A percentile compares a stretch with the other conserved stretches of the same genome.
Conservation (phyloP, 2,888 invertebrate genomes). For the Drosophila picticornis region DNA sequence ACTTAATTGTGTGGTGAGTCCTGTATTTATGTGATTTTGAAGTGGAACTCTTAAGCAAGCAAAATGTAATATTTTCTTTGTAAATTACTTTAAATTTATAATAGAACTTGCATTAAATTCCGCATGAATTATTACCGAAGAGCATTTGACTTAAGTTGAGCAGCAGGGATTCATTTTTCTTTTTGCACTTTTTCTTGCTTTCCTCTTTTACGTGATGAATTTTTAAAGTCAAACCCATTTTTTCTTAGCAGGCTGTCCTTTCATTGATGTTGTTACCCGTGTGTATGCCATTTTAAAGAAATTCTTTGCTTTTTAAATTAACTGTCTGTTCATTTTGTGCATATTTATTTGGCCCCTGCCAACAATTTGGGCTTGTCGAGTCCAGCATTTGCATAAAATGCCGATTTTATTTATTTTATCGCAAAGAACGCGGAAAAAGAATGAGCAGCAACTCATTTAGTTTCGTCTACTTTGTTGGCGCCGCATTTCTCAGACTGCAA, state of each 20-base stretch:
- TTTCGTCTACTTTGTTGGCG: slow-evolving; percentile 49
- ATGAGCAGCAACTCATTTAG: slow-evolving; percentile 49
- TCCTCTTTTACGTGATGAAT: slow-evolving; percentile 15
- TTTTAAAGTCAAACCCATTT: slow-evolving; percentile 7
- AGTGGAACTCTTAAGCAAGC: background rate
- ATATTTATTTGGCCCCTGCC: slow-evolving; percentile 51
- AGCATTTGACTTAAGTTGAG: background rate
- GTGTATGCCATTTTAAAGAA: background rate
- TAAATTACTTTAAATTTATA: background rate
- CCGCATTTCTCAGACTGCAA: slow-evolving; percentile 49
- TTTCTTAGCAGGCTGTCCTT: slow-evolving; percentile 1
- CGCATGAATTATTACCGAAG: background rate
- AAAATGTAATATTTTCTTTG: background rate
- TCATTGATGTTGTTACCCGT: slow-evolving; percentile 36
- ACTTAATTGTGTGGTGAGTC: background rate
- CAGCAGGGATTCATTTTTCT: background rate
- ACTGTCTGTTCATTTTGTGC: slow-evolving; percentile 31
- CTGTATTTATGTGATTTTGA: background rate
- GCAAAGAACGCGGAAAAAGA: slow-evolving; percentile 30
- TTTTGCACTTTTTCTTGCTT: background rate
- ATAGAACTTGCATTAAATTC: background rate
- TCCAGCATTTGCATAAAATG: slow-evolving; percentile 73
- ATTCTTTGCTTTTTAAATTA: slow-evolving; percentile 23
- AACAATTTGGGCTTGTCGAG: slow-evolving; percentile 25
- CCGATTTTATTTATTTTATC: slow-evolving; percentile 80